A percentile compares a stretch with the other conserved stretches of the same genome.
Conservation (phyloP, 2,888 invertebrate genomes). For the Tridacna gigas region DNA sequence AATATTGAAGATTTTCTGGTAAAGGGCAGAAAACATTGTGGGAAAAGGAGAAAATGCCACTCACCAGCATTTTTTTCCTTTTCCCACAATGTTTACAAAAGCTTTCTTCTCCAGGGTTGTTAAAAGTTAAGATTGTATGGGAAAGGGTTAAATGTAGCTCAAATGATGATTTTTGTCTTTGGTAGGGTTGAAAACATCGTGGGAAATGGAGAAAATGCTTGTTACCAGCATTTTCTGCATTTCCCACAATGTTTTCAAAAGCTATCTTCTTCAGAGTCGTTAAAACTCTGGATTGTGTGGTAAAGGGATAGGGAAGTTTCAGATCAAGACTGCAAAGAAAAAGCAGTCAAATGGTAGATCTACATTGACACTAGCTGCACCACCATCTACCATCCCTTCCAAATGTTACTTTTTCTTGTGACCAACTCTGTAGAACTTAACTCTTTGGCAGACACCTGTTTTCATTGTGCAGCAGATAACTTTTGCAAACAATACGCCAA, state of each 20-base stretch:
- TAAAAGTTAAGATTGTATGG: too few relatives aligned
- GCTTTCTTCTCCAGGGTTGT: background rate
- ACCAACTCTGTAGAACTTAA: too few relatives aligned
- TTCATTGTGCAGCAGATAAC: too few relatives aligned
- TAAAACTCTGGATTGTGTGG: background rate
- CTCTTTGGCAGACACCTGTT: too few relatives aligned
- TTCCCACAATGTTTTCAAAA: background rate
- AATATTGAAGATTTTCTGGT: too few relatives aligned
- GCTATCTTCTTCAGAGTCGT: background rate
- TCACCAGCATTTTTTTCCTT: background rate
- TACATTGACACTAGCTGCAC: too few relatives aligned
- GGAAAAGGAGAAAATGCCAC: background rate
- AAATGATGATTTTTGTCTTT: too few relatives aligned
- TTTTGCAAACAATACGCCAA: too few relatives aligned
- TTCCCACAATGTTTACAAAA: background rate
- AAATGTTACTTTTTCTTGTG: too few relatives aligned
- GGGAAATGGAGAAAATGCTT: background rate
- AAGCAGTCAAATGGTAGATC: too few relatives aligned
- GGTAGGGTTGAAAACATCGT: background rate
- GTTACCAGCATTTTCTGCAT: background rate
- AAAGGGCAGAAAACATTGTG: constrained; percentile 2
- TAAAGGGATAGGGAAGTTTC: background rate
- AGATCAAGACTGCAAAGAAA: too few relatives aligned
- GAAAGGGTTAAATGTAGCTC: background rate
- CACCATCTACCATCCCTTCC: too few relatives aligned